Conservation (phyloP, 2,888 invertebrate species). For the Diaphora mendica region DNA sequence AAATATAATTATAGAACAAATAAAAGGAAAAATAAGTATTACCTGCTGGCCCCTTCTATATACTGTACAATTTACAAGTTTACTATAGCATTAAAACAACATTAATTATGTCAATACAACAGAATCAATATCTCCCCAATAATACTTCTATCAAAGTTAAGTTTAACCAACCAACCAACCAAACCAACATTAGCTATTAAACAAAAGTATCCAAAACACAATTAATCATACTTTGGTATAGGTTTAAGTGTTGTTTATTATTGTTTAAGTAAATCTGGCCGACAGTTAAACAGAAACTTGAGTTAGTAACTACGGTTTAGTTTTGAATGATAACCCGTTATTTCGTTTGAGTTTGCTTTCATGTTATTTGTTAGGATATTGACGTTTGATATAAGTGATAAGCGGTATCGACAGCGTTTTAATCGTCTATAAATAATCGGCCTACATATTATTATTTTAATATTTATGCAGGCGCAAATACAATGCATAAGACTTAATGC, state of each 20-base stretch:
- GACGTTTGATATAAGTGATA: neutral
- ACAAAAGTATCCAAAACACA: conserved; percentile 25
- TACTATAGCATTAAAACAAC: neutral
- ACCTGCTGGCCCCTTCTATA: neutral
- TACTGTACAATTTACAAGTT: neutral
- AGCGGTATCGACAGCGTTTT: conserved; percentile 7
- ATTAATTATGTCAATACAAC: neutral
- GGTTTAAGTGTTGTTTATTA: conserved; percentile 27
- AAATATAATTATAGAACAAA: neutral
- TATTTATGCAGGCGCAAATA: no score
- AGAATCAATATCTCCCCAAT: conserved; percentile 18
- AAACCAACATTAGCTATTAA: conserved; percentile 21
- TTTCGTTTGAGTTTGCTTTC: conserved; percentile 44
- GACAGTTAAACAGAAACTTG: conserved; percentile 31
- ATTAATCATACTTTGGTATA: conserved; percentile 37
- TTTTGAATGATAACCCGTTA: conserved; percentile 46
- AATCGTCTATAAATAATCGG: no score
- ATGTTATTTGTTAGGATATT: conserved; percentile 18
- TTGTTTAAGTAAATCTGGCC: conserved; percentile 23
- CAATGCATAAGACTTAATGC: no score
- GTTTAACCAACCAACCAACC: no score
- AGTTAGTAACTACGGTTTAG: conserved; percentile 31
- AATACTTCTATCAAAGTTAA: conserved; percentile 14
- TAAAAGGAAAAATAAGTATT: neutral
- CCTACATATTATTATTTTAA: no score